Base-by-base conservation (phyloP, 2,797 vertebrate species). In the Acanthiza pusilla region DNA sequence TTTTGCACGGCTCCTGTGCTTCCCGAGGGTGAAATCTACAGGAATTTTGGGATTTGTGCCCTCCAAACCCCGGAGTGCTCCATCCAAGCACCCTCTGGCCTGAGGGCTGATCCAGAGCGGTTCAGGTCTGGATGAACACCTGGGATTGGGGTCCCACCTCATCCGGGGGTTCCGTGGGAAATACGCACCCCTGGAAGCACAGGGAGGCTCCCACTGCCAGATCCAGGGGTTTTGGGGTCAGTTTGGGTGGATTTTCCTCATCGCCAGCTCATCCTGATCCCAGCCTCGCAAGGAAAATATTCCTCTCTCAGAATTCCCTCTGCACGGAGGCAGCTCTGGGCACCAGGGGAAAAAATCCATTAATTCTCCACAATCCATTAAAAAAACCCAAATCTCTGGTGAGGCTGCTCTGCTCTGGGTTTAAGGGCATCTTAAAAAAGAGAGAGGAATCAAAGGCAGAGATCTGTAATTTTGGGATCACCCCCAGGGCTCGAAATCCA, bases 1-100 rank as follows among this genome's bases (percentile, higher is more conserved):
- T 9, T 81, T 14, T 25, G 7, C 38, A 13, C 0, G 0, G 1
- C 6, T 54, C 20, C 25, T 10, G 23, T 38, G 32, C 30, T 8
- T 48, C 19, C 55, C 10, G 4, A 63, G 16, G 36, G 16, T 29
- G 36, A 36, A 48, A 17, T 60, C 43, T 20, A 66, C 30, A 26
- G 54, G 66, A 30, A 48, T 43, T 19, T 57, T 9, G 36, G 29
- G 16, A 15, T 23, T 47, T 16, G 27, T 76, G 55, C 13, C 30
- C 42, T 72, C 40, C 5, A 13, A 71, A 42, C 2, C 26, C 53
- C 38, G 12, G 38, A 38, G 38, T 38, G 38, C 38, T 38, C 38
- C 38, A 38, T 38, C 38, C 78, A 50, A 43, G 10, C 48, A 11
- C 6, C 5, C 7, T 61, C 45, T 34, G 50, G 7, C 36, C 45